phyloP scores from a whole-genome alignment of 2,888 invertebrate species.

The Cerceris ruficornis region DNA sequence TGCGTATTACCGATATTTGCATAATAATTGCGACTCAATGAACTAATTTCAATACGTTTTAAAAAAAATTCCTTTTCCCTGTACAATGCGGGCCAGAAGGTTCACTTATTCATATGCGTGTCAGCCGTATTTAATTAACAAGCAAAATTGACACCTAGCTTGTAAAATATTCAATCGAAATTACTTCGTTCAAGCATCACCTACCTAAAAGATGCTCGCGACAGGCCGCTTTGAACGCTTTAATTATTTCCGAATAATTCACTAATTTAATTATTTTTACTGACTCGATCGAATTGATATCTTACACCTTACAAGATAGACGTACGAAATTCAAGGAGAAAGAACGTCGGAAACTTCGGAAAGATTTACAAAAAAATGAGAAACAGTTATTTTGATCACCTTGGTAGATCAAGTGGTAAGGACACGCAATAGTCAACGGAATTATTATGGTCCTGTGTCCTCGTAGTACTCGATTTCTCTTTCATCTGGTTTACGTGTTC shows the following conservation, averaged over 20 bases:
- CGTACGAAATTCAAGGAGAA: no score
- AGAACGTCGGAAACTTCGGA: no score
- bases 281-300: no score
- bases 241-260: no score
- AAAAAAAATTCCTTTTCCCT: not conserved
- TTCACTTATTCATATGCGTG: not conserved
- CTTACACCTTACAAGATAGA: no score
- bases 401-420: no score
- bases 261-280: no score
- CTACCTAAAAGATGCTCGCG: not conserved
- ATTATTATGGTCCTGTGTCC: not conserved
- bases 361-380: no score
- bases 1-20: not conserved
- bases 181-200: not conserved
- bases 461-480: conserved; percentile 18
- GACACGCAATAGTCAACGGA: no score
- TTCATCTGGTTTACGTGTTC: not conserved
- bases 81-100: not conserved
- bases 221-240: not conserved
- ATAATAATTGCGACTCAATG: not conserved
- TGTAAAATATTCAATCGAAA: not conserved
- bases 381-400: no score
- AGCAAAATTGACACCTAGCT: not conserved
- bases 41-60: not conserved
- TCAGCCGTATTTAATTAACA: not conserved